Evolutionary conservation across 2,113 vertebrate genomes (phyloP), one percentile per base, ranked within the genome.

Genomic region (Ceratotherium simum): DNA sequence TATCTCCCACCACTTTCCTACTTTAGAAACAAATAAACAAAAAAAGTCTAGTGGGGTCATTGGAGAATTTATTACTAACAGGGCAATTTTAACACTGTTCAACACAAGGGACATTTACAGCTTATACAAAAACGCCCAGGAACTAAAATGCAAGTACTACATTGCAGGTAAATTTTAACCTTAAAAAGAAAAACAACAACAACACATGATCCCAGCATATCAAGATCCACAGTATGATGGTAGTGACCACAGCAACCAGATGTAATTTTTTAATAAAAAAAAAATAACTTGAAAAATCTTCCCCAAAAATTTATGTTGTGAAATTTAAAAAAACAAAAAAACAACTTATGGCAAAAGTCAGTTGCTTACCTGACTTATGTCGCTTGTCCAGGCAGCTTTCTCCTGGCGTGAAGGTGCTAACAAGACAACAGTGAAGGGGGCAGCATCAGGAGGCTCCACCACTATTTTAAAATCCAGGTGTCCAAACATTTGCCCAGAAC

Each of bases 371-470:
- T 99, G 99, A 97, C 99, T 99, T 96, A 99, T 99, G 98, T 99
- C 99, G 21, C 99, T 99, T 94, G 99, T 99, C 99, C 99, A 99
- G 0, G 99, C 99, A 36, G 99, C 99, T 96, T 99, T 99, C 98
- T 99, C 99, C 98, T 99, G 99, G 27, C 99, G 99, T 0, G 99
- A 99, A 0, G 99, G 99, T 0, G 99, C 99, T 98, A 99, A 96
- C 64, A 99, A 98, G 18, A 99, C 99, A 79, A 99, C 99, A 4
- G 99, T 99, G 98, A 99, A 99, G 0, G 99, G 95, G 83, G 99
- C 98, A 9, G 98, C 98, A 89, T 99, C 99, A 0, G 99, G 93
- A 1, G 99, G 99, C 98, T 99, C 99, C 54, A 99, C 99, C 4
- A 99, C 98, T 13, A 99, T 99, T 97, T 99, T 99, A 98, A 99